Conservation (phyloP, 1,140 invertebrate genomes). For the Triops longicaudatus region DNA sequence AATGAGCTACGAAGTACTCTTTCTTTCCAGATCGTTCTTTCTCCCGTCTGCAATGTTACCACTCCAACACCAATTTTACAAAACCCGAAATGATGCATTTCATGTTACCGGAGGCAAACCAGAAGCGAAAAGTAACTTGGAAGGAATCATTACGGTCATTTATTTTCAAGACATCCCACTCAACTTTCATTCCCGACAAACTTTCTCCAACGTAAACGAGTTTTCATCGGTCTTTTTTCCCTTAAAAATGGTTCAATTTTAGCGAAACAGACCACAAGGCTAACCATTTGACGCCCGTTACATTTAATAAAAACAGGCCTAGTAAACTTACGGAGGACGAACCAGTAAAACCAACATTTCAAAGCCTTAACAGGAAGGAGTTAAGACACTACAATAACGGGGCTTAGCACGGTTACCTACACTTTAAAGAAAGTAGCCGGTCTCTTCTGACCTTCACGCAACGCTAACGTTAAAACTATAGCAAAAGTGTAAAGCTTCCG, state of each 20-base stretch:
- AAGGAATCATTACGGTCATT: neutral
- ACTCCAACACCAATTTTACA: neutral
- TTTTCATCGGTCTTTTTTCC: neutral
- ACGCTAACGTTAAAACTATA: too few species aligned
- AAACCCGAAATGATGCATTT: neutral
- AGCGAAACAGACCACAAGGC: neutral
- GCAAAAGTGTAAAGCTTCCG: too few species aligned
- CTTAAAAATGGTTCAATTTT: neutral
- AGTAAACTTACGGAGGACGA: neutral
- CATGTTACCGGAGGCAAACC: neutral
- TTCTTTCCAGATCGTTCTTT: neutral
- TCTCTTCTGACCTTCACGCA: too few species aligned
- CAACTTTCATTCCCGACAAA: neutral
- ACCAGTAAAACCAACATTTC: neutral
- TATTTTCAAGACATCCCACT: neutral
- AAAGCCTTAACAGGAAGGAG: neutral
- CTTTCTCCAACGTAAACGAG: neutral
- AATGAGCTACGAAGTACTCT: neutral
- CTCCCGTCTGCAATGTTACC: neutral
- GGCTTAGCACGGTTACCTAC: neutral
- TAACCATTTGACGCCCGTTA: neutral
- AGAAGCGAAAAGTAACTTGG: neutral
- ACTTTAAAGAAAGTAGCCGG: neutral
- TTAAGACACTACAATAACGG: neutral
- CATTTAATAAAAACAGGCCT: neutral